A percentile compares a stretch with the other conserved stretches of the same genome.
These are phyloP conservation scores for Myotis yumanensis DNA, from an alignment of 2,113 vertebrate species.

Conservation along the genomic window DNA sequence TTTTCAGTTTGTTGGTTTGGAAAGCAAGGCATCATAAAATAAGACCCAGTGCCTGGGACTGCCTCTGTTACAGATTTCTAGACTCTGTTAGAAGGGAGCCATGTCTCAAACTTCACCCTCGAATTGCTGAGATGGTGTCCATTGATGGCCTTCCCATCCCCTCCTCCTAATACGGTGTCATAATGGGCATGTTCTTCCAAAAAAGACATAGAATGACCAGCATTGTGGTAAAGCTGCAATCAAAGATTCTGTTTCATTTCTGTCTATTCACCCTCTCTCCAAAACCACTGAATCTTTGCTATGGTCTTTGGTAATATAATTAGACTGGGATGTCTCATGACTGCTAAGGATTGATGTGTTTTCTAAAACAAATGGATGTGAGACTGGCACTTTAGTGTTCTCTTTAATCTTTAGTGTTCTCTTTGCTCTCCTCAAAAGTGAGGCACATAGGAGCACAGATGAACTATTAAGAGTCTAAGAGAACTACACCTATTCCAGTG, in stretches of 20 bases:
- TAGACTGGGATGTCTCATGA: neutral
- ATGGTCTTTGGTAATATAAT: neutral
- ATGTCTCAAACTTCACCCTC: neutral
- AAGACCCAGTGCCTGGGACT: neutral
- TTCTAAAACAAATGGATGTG: neutral
- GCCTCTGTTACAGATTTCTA: neutral
- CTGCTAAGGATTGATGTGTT: neutral
- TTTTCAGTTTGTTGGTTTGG: neutral
- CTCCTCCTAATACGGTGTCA: neutral
- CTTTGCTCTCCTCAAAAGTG: neutral
- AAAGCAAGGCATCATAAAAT: neutral
- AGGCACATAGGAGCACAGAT: neutral
- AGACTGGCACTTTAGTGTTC: neutral
- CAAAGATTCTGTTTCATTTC: neutral
- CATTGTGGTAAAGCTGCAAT: neutral
- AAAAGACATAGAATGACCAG: neutral
- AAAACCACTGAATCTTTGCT: neutral
- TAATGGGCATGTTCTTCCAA: neutral
- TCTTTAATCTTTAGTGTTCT: neutral
- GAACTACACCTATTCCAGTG: neutral
- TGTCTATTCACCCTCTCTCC: neutral
- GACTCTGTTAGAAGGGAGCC: neutral
- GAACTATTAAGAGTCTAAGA: neutral
- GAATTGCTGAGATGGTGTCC: neutral
- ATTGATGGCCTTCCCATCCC: neutral